Evolutionary conservation across 30 jellyfish, hydroid and myxozoan genomes (phyloP), one percentile per base, ranked within the genome.

Genomic region (Aurelia sp.): DNA sequence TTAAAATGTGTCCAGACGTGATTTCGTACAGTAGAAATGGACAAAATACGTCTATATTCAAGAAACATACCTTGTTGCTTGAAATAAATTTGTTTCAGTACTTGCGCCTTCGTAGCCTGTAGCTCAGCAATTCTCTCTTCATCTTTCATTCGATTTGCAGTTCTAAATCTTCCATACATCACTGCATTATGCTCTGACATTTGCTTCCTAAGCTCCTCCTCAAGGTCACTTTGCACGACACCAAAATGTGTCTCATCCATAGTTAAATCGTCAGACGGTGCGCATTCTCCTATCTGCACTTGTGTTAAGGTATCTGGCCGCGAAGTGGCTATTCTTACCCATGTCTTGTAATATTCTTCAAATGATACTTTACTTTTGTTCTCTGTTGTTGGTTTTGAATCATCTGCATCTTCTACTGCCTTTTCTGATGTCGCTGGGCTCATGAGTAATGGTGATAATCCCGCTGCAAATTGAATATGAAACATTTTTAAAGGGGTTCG

Each of bases 311-410:
- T 65, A 80, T 22, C 64, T 55, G 96, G 96, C 53, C 67, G 58
- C 21, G 96, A 88, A 17, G 96, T 88, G n/a, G 96, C 96, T 19
- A 88, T 76, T 53, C 50, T 60, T 33, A 59, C 76, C 96, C 96
- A 88, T 4, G 90, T 78, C 61, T 69, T 70, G 47, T 88, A 73
- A 65, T 88, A 88, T 50, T 88, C 96, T 70, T 88, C 96, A 70
- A 77, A 88, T 0, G 96, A 77, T 10, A 88, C 67, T 65, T 58
- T 69, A 55, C 66, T 63, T 63, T 12, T 73, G 61, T 72, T 73
- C 55, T 20, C 62, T 59, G 82, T 50, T 35, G 18, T 35, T 9
- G 59, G 13, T 15, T 60, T 59, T 13, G 74, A 5, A 50, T 50
- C 76, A 16, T 18, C 69, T 57, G 57, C 48, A 0, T 24, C 22